These are phyloP conservation scores for Threskiornis aethiopicus DNA, from an alignment of 2,797 vertebrate genomes.

Conservation along the genomic window DNA sequence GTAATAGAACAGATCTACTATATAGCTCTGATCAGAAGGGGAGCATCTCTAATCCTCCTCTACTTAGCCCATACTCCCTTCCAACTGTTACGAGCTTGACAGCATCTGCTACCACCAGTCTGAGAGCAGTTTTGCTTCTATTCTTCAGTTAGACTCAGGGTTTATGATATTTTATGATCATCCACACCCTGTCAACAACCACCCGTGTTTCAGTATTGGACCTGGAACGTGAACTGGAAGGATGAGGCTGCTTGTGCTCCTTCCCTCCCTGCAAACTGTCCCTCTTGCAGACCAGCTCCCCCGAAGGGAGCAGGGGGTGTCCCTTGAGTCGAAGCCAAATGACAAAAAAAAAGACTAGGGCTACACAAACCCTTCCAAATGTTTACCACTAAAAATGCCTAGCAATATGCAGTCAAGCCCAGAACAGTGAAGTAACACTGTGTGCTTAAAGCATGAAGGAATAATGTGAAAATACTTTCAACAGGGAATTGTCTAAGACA, in stretches of 20 bases:
- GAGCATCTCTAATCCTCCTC: not conserved
- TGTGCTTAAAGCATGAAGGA: not conserved
- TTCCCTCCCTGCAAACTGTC: not conserved
- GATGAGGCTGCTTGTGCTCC: not conserved
- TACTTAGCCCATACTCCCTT: not conserved
- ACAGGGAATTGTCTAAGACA: not conserved
- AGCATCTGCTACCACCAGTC: not conserved
- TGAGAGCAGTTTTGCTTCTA: not conserved
- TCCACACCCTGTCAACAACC: not conserved
- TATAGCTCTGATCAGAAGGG: not conserved
- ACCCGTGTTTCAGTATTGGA: rapidly evolving
- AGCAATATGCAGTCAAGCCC: not conserved
- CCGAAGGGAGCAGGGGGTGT: not conserved
- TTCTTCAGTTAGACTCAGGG: not conserved
- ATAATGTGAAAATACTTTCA: not conserved
- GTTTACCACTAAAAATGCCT: slow-evolving; percentile 23
- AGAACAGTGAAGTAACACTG: not conserved
- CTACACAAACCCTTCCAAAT: not conserved
- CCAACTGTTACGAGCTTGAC: not conserved
- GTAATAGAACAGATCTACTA: not conserved
- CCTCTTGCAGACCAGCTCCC: not conserved
- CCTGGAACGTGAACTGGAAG: not conserved
- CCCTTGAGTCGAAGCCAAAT: not conserved
- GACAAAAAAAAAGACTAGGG: not conserved
- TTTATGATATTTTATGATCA: not conserved